These are phyloP conservation scores for Cyclina sinensis DNA, from an alignment of 1,140 invertebrate species.

Conservation along the genomic window DNA sequence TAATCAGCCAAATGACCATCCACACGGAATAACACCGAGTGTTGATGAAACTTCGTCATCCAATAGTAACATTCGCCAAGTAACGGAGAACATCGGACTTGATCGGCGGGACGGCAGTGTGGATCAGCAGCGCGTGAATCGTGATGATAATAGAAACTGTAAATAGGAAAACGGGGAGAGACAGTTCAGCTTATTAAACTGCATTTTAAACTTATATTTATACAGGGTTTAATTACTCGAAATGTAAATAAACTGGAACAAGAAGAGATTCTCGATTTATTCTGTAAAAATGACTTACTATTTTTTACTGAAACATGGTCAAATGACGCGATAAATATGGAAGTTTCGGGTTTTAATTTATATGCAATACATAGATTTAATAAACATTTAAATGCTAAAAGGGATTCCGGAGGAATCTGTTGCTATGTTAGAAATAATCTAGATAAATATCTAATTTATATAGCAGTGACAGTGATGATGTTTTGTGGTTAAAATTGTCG, in stretches of 20 bases:
- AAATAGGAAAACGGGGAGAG: constrained; percentile 18
- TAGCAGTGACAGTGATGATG: too few relatives aligned
- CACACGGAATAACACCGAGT: neutral
- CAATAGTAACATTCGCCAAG: neutral
- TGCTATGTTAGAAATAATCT: neutral
- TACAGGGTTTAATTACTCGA: neutral
- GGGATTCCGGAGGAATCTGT: constrained; percentile 8
- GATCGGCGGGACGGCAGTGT: neutral
- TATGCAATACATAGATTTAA: neutral
- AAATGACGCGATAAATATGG: neutral
- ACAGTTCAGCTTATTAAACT: neutral
- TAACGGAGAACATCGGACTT: neutral
- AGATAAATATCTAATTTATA: too few relatives aligned
- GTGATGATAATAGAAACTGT: neutral
- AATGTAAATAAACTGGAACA: constrained; percentile 24
- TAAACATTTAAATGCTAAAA: constrained; percentile 8
- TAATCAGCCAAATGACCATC: neutral
- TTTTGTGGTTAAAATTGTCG: too few relatives aligned
- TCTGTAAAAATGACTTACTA: neutral
- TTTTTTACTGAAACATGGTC: neutral
- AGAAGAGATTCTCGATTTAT: neutral
- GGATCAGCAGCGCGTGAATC: neutral
- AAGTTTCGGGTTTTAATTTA: neutral
- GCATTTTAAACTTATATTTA: neutral
- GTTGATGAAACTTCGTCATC: neutral